These are phyloP conservation scores for Chouioia cunea DNA, from an alignment of 2,888 invertebrate species.

Conservation along the genomic window DNA sequence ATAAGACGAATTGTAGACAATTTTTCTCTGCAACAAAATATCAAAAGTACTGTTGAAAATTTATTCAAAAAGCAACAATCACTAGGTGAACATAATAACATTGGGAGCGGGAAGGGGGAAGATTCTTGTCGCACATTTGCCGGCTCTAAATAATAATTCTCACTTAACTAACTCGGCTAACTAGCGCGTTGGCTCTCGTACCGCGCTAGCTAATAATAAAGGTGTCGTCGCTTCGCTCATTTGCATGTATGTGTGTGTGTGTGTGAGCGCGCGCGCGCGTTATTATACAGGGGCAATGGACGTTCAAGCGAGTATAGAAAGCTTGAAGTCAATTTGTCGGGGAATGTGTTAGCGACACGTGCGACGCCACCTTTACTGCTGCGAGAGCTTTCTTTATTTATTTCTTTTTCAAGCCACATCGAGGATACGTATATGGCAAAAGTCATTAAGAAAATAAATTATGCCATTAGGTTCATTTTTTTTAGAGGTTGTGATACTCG, in stretches of 20 bases:
- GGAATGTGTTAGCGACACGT: conserved; percentile 67
- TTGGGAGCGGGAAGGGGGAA: too few relatives aligned
- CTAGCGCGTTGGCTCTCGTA: conserved; percentile 54
- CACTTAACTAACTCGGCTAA: conserved; percentile 68
- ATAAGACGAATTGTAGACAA: too few relatives aligned
- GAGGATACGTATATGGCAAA: conserved; percentile 12
- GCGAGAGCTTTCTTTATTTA: background rate
- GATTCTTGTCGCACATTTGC: too few relatives aligned
- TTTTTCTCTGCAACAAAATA: too few relatives aligned
- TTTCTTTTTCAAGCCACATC: background rate
- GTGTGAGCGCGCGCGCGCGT: conserved; percentile 20
- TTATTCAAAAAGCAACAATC: too few relatives aligned
- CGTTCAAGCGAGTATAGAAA: conserved; percentile 57
- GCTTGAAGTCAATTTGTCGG: conserved; percentile 68
- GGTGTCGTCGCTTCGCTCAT: conserved; percentile 59
- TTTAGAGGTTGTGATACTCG: too few relatives aligned
- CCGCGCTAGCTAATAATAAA: conserved; percentile 67
- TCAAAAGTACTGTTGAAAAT: too few relatives aligned
- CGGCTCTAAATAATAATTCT: conserved; percentile 67
- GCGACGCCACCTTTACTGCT: conserved; percentile 47
- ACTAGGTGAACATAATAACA: too few relatives aligned
- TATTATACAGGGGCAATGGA: conserved; percentile 46
- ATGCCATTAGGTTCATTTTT: background rate
- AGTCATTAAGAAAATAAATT: conserved; percentile 31
- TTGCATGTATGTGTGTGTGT: conserved; percentile 34